phyloP scores from a whole-genome alignment of 2,797 vertebrate species.

The Acanthopagrus latus region DNA sequence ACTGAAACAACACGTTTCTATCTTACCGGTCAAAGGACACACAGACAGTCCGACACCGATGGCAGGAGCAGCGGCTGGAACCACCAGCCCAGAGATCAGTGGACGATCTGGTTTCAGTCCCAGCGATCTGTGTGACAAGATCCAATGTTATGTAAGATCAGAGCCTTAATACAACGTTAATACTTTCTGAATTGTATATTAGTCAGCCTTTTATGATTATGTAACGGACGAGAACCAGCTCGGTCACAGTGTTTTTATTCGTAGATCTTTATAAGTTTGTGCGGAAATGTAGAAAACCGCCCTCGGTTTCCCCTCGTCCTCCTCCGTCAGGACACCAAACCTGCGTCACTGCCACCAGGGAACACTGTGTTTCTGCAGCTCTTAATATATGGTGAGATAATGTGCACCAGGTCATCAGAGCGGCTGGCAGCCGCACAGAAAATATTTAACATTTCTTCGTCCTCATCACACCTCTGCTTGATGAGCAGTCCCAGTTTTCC shows the following conservation, averaged over 20 bases:
- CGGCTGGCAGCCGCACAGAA: conserved; percentile 23
- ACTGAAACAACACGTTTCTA: neutral
- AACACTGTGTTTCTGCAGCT: conserved; percentile 30
- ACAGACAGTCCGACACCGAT: no score
- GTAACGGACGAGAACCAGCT: neutral
- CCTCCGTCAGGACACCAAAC: conserved; percentile 8
- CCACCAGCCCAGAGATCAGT: neutral
- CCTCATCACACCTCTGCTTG: conserved; percentile 52
- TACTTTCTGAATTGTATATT: neutral
- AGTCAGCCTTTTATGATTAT: neutral
- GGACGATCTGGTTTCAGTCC: neutral
- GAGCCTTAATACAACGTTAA: neutral
- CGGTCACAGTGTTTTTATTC: neutral
- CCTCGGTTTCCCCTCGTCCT: neutral
- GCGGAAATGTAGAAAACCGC: conserved; percentile 3
- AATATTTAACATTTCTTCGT: conserved; percentile 36
- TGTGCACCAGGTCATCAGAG: conserved; percentile 37
- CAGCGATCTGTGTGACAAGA: no score
- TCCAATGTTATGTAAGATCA: neutral
- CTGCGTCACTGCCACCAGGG: conserved; percentile 33
- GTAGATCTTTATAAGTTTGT: neutral
- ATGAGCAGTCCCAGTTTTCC: conserved; percentile 40
- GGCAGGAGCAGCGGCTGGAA: no score
- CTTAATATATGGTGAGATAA: conserved; percentile 21
- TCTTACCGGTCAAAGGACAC: neutral